Evolutionary conservation across 2,888 invertebrate species (phyloP).

Genomic region (Paralinhomoeus sp.): DNA sequence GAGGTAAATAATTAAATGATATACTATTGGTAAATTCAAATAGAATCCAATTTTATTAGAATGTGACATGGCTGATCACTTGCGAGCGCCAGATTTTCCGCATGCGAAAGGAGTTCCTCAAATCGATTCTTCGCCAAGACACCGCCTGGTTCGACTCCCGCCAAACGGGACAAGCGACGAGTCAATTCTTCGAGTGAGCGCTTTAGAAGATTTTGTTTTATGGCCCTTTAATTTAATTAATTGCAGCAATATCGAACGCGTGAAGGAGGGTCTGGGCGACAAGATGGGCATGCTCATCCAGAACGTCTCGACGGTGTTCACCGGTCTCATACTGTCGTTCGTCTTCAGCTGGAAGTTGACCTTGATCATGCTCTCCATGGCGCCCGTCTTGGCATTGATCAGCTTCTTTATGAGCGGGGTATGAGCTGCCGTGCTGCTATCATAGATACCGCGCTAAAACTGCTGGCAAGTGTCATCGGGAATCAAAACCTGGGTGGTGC

Average conservation of each 20-base stretch:
- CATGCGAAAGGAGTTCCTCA: slow-evolving; percentile 29
- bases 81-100: slow-evolving; percentile 31
- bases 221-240: too few species aligned
- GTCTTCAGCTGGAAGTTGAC: slow-evolving; percentile 20
- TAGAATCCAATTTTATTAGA: slow-evolving; percentile 13
- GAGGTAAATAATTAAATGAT: too few species aligned
- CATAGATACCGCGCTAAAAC: too few species aligned
- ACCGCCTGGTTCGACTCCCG: slow-evolving; percentile 31
- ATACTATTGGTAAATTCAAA: too few species aligned
- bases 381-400: slow-evolving; percentile 16
- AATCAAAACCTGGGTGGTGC: too few species aligned
- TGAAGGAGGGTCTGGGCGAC: slow-evolving; percentile 21
- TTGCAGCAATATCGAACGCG: slow-evolving; percentile 18
- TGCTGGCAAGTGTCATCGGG: too few species aligned
- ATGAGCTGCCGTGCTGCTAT: too few species aligned
- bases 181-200: too few species aligned
- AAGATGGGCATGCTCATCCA: slow-evolving; percentile 21
- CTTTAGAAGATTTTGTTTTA: too few species aligned
- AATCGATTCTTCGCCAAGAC: slow-evolving; percentile 28
- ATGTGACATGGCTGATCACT: slow-evolving; percentile 27
- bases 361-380: slow-evolving; percentile 23
- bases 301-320: slow-evolving; percentile 9
- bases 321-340: slow-evolving; percentile 21
- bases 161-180: too few species aligned
- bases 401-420: slow-evolving; percentile 18